Evolutionary conservation across 2,888 invertebrate genomes (phyloP), one percentile per base, ranked within the genome.

Genomic region (Mythimna pallens): DNA sequence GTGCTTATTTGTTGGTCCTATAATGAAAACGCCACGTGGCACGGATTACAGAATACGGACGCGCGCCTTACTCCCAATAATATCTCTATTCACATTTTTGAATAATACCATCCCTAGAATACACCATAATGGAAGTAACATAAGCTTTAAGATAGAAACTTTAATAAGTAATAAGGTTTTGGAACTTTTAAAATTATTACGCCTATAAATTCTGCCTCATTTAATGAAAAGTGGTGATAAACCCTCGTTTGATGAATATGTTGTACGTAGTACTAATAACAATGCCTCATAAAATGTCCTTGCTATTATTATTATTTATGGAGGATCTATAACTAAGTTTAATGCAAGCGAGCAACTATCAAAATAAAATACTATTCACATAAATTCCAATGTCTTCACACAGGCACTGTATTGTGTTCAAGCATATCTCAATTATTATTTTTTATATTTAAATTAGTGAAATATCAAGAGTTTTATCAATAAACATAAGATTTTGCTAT

Each of bases 21-120:
- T 93, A 94, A 95, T 94, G 95, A 95, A 94, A 94, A 86, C 78
- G 95, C 84, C 96, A 92, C 96, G 96, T 94, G 96, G 82, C 81
- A 64, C 54, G 94, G 95, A 94, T 96, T 95, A 94, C 68, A 81
- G 86, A 83, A 83, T 85, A 88, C 83, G 85, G 80, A 87, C 91
- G 90, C 85, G 77, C 86, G 91, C 85, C 89, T 85, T 81, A 89
- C 86, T 83, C 58, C 85, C 85, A 86, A 89, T 90, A 88, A 89
- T 90, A 88, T 92, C 90, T 90, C 86, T 91, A 89, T 90, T 89
- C 89, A 88, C 80, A 80, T 80, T 83, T 86, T 78, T 76, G 73
- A 80, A 86, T 86, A 84, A 83, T 88, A 81, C 85, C 85, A 79
- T 80, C 40, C 36, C 50, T 6, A 72, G 64, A 75, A 80, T 78